phyloP scores from a whole-genome alignment of 2,113 vertebrate species.

The Corythoichthys haematopterus region DNA sequence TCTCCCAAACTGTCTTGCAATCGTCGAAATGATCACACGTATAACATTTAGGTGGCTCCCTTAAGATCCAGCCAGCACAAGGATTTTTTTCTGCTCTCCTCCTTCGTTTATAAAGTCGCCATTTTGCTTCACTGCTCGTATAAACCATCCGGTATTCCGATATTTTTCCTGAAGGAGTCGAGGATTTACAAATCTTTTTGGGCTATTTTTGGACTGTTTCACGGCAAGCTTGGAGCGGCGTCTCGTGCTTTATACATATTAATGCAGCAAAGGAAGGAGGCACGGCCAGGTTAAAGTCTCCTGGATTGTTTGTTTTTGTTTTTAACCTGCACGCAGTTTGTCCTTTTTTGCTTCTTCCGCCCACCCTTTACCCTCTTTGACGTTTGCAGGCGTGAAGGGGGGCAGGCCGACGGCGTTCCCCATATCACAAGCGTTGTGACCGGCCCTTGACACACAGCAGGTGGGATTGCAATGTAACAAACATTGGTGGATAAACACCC shows the following conservation, averaged over 20 bases:
- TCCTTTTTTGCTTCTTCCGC: background rate
- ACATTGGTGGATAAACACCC: constrained; percentile 57
- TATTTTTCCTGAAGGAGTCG: constrained; percentile 64
- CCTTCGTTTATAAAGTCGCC: constrained; percentile 89
- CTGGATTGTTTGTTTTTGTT: constrained; percentile 38
- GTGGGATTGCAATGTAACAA: constrained; percentile 71
- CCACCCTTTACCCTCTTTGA: constrained; percentile 22
- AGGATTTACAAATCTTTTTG: constrained; percentile 39
- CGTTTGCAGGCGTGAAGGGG: constrained; percentile 36
- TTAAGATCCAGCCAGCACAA: constrained; percentile 69
- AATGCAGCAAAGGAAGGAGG: constrained; percentile 61
- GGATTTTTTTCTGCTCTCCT: constrained; percentile 75
- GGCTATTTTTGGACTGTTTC: constrained; percentile 55
- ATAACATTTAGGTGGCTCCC: constrained; percentile 70
- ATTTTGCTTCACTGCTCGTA: constrained; percentile 88
- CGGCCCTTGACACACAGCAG: constrained; percentile 59
- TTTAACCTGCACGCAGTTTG: constrained; percentile 2
- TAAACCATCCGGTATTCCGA: constrained; percentile 73
- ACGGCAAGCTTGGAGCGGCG: constrained; percentile 56
- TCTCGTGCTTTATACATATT: constrained; percentile 71
- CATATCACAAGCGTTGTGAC: constrained; percentile 35
- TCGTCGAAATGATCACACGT: constrained; percentile 65
- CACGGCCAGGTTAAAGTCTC: constrained; percentile 62
- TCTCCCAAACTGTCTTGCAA: constrained; percentile 53
- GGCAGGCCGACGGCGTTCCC: constrained; percentile 50